Percentiles rank a stretch among this genome's conserved stretches.
phyloP scores from a whole-genome alignment of 2,797 vertebrate genomes.

The Echeneis naucrates region DNA sequence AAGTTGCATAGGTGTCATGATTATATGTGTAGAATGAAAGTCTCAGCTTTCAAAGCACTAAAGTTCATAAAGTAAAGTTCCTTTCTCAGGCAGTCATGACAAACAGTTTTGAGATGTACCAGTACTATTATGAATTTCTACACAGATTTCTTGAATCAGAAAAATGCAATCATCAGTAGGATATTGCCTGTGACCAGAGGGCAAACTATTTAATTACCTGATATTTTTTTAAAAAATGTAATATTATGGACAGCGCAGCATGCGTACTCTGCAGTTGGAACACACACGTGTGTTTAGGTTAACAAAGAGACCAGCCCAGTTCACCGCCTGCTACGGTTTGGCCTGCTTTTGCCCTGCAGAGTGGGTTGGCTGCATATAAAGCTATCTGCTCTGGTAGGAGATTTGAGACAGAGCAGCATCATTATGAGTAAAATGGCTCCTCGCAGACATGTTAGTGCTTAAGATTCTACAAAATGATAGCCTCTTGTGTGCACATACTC shows the following conservation, averaged over 20 bases:
- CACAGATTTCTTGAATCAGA: not conserved
- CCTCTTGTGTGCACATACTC: constrained; percentile 59
- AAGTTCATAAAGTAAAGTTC: not conserved
- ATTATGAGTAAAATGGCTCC: constrained; percentile 59
- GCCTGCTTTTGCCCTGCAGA: constrained; percentile 10
- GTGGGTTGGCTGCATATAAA: constrained; percentile 18
- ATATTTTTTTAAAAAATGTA: not conserved
- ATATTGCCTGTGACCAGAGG: not conserved
- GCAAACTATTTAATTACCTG: constrained; percentile 2
- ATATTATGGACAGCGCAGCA: not conserved
- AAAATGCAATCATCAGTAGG: not conserved
- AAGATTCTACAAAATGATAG: constrained; percentile 74
- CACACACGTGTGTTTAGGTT: constrained; percentile 9
- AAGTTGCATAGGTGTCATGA: no score
- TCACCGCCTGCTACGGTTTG: constrained; percentile 10
- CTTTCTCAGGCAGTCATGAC: no score
- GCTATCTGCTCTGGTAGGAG: constrained; percentile 12
- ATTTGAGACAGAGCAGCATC: constrained; percentile 50
- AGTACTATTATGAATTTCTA: not conserved
- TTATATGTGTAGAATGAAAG: not conserved
- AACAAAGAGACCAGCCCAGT: constrained; percentile 1
- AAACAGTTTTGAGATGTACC: not conserved
- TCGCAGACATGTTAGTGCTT: constrained; percentile 63
- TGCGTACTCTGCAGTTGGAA: not conserved
- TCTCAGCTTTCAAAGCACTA: not conserved